A percentile compares a stretch with the other conserved stretches of the same genome.
Evolutionary conservation across 2,113 vertebrate species (phyloP).

Genomic region (Odontesthes bonariensis): DNA sequence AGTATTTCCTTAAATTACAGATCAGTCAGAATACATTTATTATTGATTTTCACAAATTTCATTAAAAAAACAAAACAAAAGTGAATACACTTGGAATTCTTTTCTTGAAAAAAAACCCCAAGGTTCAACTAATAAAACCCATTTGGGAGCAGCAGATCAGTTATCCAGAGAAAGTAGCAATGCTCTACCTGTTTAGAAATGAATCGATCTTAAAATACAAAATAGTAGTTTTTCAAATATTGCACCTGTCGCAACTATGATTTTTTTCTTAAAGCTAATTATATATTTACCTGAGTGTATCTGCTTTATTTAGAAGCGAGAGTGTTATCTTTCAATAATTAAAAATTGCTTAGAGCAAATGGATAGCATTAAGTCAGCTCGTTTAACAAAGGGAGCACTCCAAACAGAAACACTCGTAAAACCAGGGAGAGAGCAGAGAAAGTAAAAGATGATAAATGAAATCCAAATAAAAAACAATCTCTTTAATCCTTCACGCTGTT

Average conservation of each 20-base stretch:
- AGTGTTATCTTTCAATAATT: slow-evolving; percentile 32
- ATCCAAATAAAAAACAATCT: slow-evolving; percentile 71
- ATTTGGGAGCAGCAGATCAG: slow-evolving; percentile 8
- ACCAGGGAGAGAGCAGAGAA: slow-evolving; percentile 5
- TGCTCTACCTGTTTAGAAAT: slow-evolving; percentile 50
- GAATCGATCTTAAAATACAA: slow-evolving; percentile 76
- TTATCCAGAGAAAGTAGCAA: slow-evolving; percentile 37
- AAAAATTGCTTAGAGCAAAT: slow-evolving; percentile 38
- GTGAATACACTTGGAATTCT: not conserved
- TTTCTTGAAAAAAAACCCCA: not conserved
- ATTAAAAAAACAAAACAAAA: no score
- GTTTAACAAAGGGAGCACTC: slow-evolving; percentile 45
- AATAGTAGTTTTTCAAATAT: slow-evolving; percentile 30
- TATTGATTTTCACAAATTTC: not conserved
- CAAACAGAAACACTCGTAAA: slow-evolving; percentile 23
- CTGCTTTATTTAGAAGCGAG: not conserved
- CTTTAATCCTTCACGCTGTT: slow-evolving; percentile 71
- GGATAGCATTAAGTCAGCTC: slow-evolving; percentile 39
- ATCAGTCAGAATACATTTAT: not conserved
- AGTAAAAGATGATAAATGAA: slow-evolving; percentile 31
- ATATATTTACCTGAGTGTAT: not conserved
- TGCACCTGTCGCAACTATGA: no score
- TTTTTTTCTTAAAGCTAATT: not conserved
- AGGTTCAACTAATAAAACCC: not conserved
- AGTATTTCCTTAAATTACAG: no score